These are phyloP conservation scores for Chrysaora quinquecirrha DNA, from an alignment of 30 jellyfish, hydroid and myxozoan species.

Conservation along the genomic window DNA sequence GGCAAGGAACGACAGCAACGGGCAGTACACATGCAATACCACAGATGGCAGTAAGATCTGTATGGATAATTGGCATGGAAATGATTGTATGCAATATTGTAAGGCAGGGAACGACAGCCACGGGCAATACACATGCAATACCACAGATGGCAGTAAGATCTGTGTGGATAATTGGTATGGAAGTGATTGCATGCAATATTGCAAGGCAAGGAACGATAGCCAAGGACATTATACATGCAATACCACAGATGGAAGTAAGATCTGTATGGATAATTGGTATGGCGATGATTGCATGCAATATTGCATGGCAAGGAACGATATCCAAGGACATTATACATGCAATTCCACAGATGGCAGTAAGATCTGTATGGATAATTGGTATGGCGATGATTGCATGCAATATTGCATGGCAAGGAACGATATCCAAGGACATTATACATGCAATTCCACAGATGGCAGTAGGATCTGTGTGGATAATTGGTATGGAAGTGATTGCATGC, in stretches of 20 bases:
- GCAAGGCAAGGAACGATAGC: too few species aligned
- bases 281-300: conserved; percentile 27
- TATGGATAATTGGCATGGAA: neutral
- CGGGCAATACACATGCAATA: too few species aligned
- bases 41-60: neutral
- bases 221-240: too few species aligned
- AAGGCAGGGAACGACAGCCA: too few species aligned
- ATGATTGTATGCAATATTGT: conserved; percentile 3
- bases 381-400: conserved; percentile 34
- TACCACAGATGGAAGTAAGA: too few species aligned
- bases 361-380: conserved; percentile 38
- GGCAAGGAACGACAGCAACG: neutral
- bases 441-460: conserved; percentile 35
- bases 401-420: conserved; percentile 30
- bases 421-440: conserved; percentile 60
- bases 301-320: conserved; percentile 39
- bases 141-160: conserved; percentile 31
- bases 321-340: conserved; percentile 29
- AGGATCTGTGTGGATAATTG: conserved; percentile 31
- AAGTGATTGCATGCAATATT: conserved; percentile 9
- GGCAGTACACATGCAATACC: neutral
- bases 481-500: conserved; percentile 38
- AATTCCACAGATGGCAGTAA: neutral
- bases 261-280: conserved; percentile 24
- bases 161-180: conserved; percentile 56